A percentile compares a stretch with the other conserved stretches of the same genome.
Conservation (phyloP, 2,888 invertebrate genomes). For the Papilio elwesi region DNA sequence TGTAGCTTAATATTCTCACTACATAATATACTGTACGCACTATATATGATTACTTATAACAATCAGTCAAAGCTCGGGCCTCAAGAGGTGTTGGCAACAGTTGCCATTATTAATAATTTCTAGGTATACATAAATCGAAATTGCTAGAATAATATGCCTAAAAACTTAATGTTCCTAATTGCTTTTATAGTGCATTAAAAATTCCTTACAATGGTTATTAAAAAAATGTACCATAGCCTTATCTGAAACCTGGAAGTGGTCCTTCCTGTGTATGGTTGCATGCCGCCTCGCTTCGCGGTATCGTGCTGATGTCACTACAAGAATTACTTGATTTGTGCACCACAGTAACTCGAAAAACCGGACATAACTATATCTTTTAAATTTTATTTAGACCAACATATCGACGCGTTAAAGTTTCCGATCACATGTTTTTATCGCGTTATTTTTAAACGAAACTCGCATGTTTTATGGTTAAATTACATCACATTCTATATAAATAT, state of each 20-base stretch:
- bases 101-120: no score
- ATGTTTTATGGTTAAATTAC: neutral
- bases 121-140: no score
- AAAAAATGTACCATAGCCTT: conserved; percentile 15
- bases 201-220: no score
- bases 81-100: no score
- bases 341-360: conserved; percentile 25
- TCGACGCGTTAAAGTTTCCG: neutral
- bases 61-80: no score
- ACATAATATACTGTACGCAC: no score
- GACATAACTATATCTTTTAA: conserved; percentile 13
- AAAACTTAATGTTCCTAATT: no score
- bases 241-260: conserved; percentile 47
- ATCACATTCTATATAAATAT: no score
- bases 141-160: no score
- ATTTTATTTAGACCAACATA: neutral
- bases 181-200: no score
- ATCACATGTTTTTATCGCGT: neutral
- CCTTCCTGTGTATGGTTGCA: conserved; percentile 46
- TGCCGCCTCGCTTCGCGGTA: conserved; percentile 16
- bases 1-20: no score
- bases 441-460: neutral
- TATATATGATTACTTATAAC: no score
- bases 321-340: conserved; percentile 31
- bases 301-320: conserved; percentile 43